These are phyloP conservation scores for Hypercompe scribonia DNA, from an alignment of 2,888 invertebrate genomes.

Conservation along the genomic window DNA sequence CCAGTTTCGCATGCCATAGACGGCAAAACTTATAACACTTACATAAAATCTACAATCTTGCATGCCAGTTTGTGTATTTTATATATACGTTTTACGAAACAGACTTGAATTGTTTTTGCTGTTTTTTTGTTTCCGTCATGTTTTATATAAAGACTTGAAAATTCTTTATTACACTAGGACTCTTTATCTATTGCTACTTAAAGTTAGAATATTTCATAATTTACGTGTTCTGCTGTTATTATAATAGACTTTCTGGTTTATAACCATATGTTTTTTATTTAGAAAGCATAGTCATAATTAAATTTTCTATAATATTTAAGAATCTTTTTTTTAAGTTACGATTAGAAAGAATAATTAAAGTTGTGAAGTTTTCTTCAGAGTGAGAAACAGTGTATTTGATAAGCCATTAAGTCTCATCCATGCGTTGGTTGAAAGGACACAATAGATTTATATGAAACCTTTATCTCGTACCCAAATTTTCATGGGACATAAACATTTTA, in stretches of 20 bases:
- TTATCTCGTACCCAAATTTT: slow-evolving; percentile 16
- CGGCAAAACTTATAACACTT: background rate
- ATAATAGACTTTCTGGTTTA: too few relatives aligned
- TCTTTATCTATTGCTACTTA: background rate
- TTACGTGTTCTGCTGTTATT: too few relatives aligned
- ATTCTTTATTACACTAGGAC: background rate
- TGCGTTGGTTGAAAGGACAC: background rate
- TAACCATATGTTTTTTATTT: too few relatives aligned
- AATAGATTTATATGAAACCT: slow-evolving; percentile 17
- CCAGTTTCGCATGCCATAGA: background rate
- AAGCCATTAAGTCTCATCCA: background rate
- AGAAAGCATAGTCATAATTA: background rate
- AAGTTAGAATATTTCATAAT: too few relatives aligned
- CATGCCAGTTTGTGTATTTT: background rate
- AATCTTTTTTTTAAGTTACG: background rate
- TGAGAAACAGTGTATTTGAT: background rate
- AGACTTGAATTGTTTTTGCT: background rate
- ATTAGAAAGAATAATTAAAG: background rate
- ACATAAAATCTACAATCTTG: background rate
- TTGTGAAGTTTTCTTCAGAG: background rate
- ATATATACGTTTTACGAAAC: background rate
- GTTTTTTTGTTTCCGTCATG: background rate
- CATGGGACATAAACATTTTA: slow-evolving; percentile 16
- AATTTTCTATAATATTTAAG: background rate
- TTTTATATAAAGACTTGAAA: background rate